phyloP scores from a whole-genome alignment of 2,797 vertebrate genomes.

The Amphiprion clarkii region DNA sequence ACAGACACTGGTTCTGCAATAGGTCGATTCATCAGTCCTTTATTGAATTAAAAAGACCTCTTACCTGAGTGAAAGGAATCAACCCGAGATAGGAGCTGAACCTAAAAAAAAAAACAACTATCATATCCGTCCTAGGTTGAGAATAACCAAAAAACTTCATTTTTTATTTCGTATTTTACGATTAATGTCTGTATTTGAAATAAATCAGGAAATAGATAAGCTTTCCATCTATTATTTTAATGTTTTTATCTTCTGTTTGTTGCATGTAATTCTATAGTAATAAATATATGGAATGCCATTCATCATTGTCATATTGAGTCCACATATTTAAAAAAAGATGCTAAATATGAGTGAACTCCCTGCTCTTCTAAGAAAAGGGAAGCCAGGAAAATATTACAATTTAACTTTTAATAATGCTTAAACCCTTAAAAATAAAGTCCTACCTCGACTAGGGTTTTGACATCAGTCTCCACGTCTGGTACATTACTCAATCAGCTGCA shows the following conservation, averaged over 20 bases:
- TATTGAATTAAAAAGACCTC: constrained; percentile 49
- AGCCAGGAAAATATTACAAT: constrained; percentile 33
- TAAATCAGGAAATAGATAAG: constrained; percentile 7
- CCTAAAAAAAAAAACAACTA: too few relatives aligned
- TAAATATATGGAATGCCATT: not conserved
- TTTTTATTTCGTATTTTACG: constrained; percentile 4
- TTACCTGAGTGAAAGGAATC: constrained; percentile 12
- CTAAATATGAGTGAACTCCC: constrained; percentile 10
- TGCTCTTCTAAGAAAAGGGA: constrained; percentile 13
- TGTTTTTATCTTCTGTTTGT: not conserved
- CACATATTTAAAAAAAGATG: not conserved
- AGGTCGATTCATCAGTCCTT: constrained; percentile 38
- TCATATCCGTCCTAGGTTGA: too few relatives aligned
- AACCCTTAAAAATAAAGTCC: constrained; percentile 35
- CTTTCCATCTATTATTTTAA: constrained; percentile 4
- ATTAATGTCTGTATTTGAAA: not conserved
- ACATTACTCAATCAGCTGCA: constrained; percentile 64
- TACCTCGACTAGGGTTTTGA: constrained; percentile 28
- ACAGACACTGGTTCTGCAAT: constrained; percentile 22
- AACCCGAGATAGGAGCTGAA: constrained; percentile 18
- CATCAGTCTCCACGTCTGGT: constrained; percentile 50
- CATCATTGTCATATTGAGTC: not conserved
- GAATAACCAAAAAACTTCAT: not conserved
- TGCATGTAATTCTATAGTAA: not conserved
- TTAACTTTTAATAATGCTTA: constrained; percentile 28